A percentile compares a stretch with the other conserved stretches of the same genome.
phyloP scores from a whole-genome alignment of 2,888 invertebrate species.

The Oxytorus armatus region DNA sequence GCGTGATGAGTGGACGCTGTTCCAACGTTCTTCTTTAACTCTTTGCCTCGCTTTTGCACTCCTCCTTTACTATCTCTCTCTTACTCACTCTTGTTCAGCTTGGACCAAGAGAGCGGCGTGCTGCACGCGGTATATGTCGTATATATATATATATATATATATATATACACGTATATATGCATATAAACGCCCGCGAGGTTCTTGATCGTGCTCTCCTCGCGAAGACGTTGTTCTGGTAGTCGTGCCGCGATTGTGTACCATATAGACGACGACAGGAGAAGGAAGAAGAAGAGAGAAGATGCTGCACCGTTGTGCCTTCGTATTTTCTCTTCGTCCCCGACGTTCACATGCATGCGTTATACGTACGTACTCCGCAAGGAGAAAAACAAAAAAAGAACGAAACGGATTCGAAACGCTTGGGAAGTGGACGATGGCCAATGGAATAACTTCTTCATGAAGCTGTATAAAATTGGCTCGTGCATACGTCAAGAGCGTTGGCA shows the following conservation, averaged over 20 bases:
- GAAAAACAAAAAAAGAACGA: no score
- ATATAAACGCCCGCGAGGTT: conserved; percentile 39
- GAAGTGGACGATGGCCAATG: neutral
- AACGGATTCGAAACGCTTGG: neutral
- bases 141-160: conserved; percentile 15
- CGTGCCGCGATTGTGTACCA: conserved; percentile 62
- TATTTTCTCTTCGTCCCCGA: conserved; percentile 15
- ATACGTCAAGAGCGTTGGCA: neutral
- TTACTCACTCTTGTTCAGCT: conserved; percentile 44
- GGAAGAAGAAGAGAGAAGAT: conserved; percentile 39
- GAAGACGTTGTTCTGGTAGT: conserved; percentile 65
- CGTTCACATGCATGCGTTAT: conserved; percentile 60
- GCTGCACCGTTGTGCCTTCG: conserved; percentile 37
- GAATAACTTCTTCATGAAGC: neutral
- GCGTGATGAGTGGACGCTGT: conserved; percentile 84
- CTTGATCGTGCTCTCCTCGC: conserved; percentile 63
- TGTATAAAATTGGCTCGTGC: neutral
- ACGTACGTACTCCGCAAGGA: conserved; percentile 30
- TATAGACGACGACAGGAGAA: conserved; percentile 47
- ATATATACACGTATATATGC: conserved; percentile 19
- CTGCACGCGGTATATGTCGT: conserved; percentile 63
- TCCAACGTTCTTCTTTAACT: conserved; percentile 82
- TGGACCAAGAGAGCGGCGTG: conserved; percentile 57
- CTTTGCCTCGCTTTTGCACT: conserved; percentile 80
- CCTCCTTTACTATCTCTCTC: conserved; percentile 64